These are phyloP conservation scores for Drosophila melanosoma DNA, from an alignment of 2,888 invertebrate genomes.

Conservation along the genomic window DNA sequence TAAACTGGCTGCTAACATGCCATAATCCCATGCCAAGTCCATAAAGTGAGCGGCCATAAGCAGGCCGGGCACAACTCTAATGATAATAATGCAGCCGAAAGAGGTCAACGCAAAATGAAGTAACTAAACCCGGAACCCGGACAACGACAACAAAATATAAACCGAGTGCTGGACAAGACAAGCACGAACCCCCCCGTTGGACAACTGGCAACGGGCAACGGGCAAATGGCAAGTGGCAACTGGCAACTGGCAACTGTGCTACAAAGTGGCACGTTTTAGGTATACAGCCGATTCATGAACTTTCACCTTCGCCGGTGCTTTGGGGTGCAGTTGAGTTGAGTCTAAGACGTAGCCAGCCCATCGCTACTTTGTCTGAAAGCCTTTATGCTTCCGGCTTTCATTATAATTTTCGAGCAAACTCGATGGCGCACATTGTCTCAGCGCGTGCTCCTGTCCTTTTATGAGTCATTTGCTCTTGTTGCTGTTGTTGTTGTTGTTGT, in stretches of 20 bases:
- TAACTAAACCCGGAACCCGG: slow-evolving; percentile 46
- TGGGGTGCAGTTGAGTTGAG: slow-evolving; percentile 16
- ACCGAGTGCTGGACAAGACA: slow-evolving; percentile 4
- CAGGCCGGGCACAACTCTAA: slow-evolving; percentile 61
- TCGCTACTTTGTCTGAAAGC: slow-evolving; percentile 30
- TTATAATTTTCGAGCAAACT: slow-evolving; percentile 68
- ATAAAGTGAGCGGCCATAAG: slow-evolving; percentile 61
- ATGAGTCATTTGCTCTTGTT: slow-evolving; percentile 55
- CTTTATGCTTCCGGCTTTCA: slow-evolving; percentile 58
- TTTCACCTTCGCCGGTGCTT: slow-evolving; percentile 21
- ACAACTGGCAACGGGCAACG: slow-evolving; percentile 8
- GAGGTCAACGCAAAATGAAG: slow-evolving; percentile 71
- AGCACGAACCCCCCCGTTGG: slow-evolving; percentile 9
- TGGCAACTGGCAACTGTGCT: background rate
- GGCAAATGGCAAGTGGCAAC: slow-evolving; percentile 10
- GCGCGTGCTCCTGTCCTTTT: slow-evolving; percentile 61
- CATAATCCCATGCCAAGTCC: slow-evolving; percentile 64
- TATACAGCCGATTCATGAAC: slow-evolving; percentile 18
- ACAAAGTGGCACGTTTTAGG: slow-evolving; percentile 33
- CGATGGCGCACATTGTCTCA: slow-evolving; percentile 63
- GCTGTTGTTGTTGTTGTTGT: slow-evolving; percentile 42
- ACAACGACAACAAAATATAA: slow-evolving; percentile 15
- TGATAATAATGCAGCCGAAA: slow-evolving; percentile 73
- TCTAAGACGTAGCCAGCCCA: slow-evolving; percentile 19
- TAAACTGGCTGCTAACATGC: slow-evolving; percentile 68